phyloP scores from a whole-genome alignment of 2,797 vertebrate genomes.

The Propithecus deckenii region DNA sequence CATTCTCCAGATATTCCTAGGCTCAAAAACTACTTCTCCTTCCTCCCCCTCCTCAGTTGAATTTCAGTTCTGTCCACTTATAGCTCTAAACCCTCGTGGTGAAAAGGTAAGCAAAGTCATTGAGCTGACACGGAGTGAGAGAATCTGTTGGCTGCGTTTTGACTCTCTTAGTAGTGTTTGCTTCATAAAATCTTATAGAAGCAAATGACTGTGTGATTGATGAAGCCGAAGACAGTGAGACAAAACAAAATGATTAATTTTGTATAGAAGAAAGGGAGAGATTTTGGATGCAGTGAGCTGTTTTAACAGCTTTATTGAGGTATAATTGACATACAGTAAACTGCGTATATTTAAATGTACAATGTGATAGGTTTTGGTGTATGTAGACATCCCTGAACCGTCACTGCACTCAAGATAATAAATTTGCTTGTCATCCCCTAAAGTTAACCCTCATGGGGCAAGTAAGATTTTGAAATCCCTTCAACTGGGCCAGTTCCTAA shows the following conservation, averaged over 20 bases:
- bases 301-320: background rate
- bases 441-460: background rate
- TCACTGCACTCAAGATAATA: background rate
- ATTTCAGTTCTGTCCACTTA: background rate
- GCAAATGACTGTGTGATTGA: background rate
- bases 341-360: background rate
- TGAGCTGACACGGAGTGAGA: background rate
- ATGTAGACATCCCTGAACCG: background rate
- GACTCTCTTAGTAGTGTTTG: background rate
- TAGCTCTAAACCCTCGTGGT: background rate
- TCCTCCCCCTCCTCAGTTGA: background rate
- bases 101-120: background rate
- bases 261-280: background rate
- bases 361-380: background rate
- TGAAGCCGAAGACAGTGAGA: background rate
- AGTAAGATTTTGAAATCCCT: background rate
- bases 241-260: slow-evolving; percentile 48
- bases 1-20: background rate
- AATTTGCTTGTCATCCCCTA: background rate
- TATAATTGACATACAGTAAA: background rate
- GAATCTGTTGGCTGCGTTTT: background rate
- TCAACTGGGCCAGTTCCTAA: background rate
- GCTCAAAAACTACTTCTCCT: background rate
- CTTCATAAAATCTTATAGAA: slow-evolving; percentile 16
- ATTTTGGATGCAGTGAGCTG: background rate